A percentile compares a stretch with the other conserved stretches of the same genome.
phyloP scores from a whole-genome alignment of 2,113 vertebrate genomes.

The Rhinolophus ferrumequinum region DNA sequence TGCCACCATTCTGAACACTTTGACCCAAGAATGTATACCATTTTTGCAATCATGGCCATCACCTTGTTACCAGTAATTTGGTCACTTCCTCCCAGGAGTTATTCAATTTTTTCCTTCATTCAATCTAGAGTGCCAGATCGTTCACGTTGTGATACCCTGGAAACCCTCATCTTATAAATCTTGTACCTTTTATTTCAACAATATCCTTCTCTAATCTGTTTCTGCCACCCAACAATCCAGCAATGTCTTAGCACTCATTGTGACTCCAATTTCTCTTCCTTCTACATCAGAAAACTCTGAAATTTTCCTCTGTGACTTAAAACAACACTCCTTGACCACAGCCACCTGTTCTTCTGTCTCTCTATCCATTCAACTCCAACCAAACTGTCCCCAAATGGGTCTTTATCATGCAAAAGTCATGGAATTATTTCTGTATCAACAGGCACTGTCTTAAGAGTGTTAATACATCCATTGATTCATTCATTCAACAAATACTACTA shows the following conservation, averaged over 20 bases:
- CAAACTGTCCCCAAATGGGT: not conserved
- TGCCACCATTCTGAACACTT: not conserved
- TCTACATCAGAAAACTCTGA: not conserved
- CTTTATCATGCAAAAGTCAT: not conserved
- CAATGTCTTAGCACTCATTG: not conserved
- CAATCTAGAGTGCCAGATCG: not conserved
- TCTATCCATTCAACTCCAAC: not conserved
- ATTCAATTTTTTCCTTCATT: not conserved
- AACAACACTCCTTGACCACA: not conserved
- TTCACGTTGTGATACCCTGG: not conserved
- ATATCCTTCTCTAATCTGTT: not conserved
- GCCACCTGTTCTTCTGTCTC: not conserved
- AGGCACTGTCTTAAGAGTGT: not conserved
- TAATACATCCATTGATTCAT: not conserved
- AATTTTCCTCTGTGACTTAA: not conserved
- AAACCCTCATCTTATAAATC: not conserved
- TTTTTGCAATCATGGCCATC: not conserved
- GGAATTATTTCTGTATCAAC: not conserved
- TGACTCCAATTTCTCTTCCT: not conserved
- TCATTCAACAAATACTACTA: not conserved
- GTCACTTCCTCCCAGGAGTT: not conserved
- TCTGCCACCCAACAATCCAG: not conserved
- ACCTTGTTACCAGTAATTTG: not conserved
- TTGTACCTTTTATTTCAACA: not conserved
- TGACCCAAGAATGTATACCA: not conserved